These are phyloP conservation scores for Hipparchia semele DNA, from an alignment of 2,888 invertebrate species.

Conservation along the genomic window DNA sequence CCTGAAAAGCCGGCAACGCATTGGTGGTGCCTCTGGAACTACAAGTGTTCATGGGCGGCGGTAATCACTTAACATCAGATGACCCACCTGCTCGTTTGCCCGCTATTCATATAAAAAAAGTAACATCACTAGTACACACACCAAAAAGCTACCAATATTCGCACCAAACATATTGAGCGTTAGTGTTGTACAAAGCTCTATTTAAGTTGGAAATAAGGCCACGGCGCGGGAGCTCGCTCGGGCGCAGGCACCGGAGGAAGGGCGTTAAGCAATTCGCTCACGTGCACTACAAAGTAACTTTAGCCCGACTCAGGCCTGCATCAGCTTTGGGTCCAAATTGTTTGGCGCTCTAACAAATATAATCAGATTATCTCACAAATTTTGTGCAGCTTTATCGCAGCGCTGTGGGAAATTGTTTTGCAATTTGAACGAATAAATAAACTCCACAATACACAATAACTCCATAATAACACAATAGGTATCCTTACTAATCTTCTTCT, in stretches of 20 bases:
- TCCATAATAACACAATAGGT: too few relatives aligned
- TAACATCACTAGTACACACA: not conserved
- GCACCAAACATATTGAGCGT: slow-evolving; percentile 31
- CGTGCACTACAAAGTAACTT: slow-evolving; percentile 51
- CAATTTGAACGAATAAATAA: not conserved
- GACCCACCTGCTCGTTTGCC: too few relatives aligned
- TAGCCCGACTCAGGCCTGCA: slow-evolving; percentile 44
- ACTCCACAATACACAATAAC: not conserved
- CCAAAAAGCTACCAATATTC: not conserved
- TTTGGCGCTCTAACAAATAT: slow-evolving; percentile 39
- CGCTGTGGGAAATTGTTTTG: slow-evolving; percentile 24
- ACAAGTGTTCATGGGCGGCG: too few relatives aligned
- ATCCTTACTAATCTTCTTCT: too few relatives aligned
- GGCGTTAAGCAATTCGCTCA: slow-evolving; percentile 54
- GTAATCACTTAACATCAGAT: too few relatives aligned
- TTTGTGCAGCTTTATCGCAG: slow-evolving; percentile 29
- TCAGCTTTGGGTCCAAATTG: slow-evolving; percentile 41
- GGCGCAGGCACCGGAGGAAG: slow-evolving; percentile 44
- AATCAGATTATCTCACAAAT: slow-evolving; percentile 37
- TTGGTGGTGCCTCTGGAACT: too few relatives aligned
- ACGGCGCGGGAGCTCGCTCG: slow-evolving; percentile 59
- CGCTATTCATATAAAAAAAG: too few relatives aligned
- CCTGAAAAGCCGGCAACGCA: too few relatives aligned
- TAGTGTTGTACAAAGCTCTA: slow-evolving; percentile 49
- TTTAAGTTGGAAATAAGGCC: slow-evolving; percentile 56